Base-by-base conservation (phyloP, 2,113 vertebrate species). In the Lota lota region DNA sequence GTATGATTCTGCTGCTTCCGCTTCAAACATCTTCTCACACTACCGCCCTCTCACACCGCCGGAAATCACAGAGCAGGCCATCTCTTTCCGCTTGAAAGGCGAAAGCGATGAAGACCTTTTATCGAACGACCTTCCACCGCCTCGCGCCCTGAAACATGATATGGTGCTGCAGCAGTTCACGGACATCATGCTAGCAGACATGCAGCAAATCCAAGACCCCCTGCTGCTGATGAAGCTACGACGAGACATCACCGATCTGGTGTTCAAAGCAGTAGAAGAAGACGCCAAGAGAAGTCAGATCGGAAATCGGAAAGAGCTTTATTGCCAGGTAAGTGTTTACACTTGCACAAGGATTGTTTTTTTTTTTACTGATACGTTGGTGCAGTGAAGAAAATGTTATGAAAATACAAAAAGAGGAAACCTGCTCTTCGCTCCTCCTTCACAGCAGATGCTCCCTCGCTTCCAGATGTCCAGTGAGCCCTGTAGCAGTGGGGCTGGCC, bases 151-250 rank as follows among this genome's bases (percentile, higher is more conserved):
- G 33, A 64, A 18, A 19, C 53, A 40, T 0, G 8, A 64, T 22
- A 28, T 28, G 28, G 8, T 82, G 6, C 58, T 82, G 0, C 22
- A 63, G 16, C 80, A 79, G 62, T 82, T 79, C 24, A 22, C 61
- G 4, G 68, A 74, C 57, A 70, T 79, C 0, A 82, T 79, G 73
- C 16, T 82, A 47, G 58, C 68, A 0, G 76, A 79, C 20, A 82
- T 82, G 76, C 62, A 18, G 22, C 76, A 74, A 10, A 82, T 79
- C 18, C 67, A 57, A 72, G 67, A 82, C 51, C 74, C 65, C 0
- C 14, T 82, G 51, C 64, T 76, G 36, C 73, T 82, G 5, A 82
- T 82, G 64, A 70, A 73, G 60, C 73, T 82, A 16, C 68, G 76
- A 3, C 47, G 76, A 20, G 70, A 79, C 1, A 64, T 82, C 65